Conservation (phyloP, 2,113 vertebrate genomes). For the Perca flavescens region DNA sequence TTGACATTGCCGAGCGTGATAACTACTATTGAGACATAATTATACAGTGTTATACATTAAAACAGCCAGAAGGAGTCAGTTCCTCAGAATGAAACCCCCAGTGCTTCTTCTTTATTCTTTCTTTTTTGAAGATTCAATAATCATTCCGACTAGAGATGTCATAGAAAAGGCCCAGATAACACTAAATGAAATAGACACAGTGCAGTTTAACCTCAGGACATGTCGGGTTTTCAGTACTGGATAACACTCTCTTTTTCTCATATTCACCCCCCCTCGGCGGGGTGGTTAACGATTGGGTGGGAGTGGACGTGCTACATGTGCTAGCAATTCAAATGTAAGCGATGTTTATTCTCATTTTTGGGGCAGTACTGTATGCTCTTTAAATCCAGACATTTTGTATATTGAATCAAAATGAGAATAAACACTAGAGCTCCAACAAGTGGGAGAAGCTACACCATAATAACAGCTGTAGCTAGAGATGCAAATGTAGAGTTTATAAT, state of each 20-base stretch:
- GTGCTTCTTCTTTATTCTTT: not conserved
- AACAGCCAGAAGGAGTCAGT: not conserved
- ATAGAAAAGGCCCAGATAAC: not conserved
- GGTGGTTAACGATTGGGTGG: not conserved
- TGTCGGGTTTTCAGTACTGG: not conserved
- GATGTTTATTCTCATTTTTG: conserved; percentile 9
- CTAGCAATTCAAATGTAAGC: conserved; percentile 13
- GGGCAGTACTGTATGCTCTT: not conserved
- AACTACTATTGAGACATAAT: not conserved
- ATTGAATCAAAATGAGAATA: not conserved
- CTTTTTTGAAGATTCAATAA: not conserved
- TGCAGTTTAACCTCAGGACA: not conserved
- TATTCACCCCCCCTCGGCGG: not conserved
- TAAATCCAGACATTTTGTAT: not conserved
- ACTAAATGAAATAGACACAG: not conserved
- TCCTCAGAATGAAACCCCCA: not conserved
- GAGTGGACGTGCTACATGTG: not conserved
- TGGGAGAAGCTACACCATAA: not conserved
- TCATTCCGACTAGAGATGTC: not conserved
- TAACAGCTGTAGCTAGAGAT: not conserved
- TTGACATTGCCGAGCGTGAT: not conserved
- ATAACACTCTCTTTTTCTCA: too few species aligned
- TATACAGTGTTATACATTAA: not conserved
- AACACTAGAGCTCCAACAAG: not conserved
- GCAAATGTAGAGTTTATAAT: not conserved